Conservation (phyloP, 2,888 invertebrate species). For the Galerucella nymphaeae region DNA sequence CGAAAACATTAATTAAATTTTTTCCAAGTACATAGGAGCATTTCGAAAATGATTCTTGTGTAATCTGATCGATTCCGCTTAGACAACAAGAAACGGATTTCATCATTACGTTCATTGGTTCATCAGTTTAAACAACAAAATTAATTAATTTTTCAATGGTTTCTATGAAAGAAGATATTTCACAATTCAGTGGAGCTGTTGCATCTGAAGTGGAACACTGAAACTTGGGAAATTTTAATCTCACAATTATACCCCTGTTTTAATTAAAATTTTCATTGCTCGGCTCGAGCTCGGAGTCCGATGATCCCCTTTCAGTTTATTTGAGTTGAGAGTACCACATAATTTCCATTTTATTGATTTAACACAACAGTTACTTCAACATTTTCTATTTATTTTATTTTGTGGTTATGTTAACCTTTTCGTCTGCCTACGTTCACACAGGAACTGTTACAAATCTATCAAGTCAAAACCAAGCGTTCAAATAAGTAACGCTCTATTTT, state of each 20-base stretch:
- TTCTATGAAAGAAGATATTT: constrained; percentile 33
- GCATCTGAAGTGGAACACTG: constrained; percentile 26
- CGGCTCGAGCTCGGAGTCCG: background rate
- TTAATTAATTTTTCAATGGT: constrained; percentile 37
- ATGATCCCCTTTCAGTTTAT: constrained; percentile 20
- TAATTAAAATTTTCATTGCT: constrained; percentile 30
- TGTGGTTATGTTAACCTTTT: background rate
- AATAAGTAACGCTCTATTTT: too few relatives aligned
- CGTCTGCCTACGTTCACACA: background rate
- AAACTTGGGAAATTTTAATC: constrained; percentile 32
- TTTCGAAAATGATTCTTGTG: background rate
- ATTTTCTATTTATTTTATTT: background rate
- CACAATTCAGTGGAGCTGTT: constrained; percentile 28
- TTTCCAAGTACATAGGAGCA: background rate
- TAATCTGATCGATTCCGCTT: background rate
- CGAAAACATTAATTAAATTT: background rate
- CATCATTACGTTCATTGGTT: constrained; percentile 6
- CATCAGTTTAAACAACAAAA: constrained; percentile 31
- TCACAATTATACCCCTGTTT: constrained; percentile 32
- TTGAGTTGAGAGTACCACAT: constrained; percentile 1
- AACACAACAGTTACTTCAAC: background rate
- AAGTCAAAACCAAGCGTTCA: too few relatives aligned
- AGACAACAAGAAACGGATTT: constrained; percentile 3
- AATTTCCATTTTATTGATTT: constrained; percentile 5
- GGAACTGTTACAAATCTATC: too few relatives aligned